Conservation (phyloP, 2,797 vertebrate species). For the Danio choprae region DNA sequence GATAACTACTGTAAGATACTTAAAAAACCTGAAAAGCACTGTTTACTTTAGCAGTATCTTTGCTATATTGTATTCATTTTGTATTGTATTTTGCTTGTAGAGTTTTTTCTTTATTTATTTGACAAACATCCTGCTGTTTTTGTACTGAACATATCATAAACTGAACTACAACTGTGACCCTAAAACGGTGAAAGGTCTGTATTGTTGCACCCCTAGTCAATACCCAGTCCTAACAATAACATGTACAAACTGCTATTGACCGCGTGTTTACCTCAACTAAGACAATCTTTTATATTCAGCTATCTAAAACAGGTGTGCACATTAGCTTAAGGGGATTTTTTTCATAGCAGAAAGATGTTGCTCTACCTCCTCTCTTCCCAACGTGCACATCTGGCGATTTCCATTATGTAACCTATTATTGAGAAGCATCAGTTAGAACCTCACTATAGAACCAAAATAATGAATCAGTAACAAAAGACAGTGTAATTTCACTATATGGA, state of each 20-base stretch:
- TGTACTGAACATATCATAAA: too few species aligned
- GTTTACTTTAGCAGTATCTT: too few species aligned
- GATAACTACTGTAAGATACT: too few species aligned
- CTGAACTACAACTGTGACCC: too few species aligned
- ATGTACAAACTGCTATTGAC: slow-evolving; percentile 1
- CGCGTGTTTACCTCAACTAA: slow-evolving; percentile 16
- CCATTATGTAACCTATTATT: slow-evolving; percentile 50
- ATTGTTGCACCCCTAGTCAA: too few species aligned
- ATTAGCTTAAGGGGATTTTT: slow-evolving; percentile 56
- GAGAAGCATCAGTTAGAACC: slow-evolving; percentile 26
- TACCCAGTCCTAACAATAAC: too few species aligned
- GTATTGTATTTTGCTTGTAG: too few species aligned
- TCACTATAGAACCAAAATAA: slow-evolving; percentile 7
- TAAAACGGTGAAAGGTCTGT: too few species aligned
- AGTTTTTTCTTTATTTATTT: too few species aligned
- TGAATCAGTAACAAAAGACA: neutral
- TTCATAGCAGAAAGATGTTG: slow-evolving; percentile 35
- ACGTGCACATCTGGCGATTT: slow-evolving; percentile 53
- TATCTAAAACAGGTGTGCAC: slow-evolving; percentile 59
- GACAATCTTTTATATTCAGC: slow-evolving; percentile 33
- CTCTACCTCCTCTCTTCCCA: neutral
- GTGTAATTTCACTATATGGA: neutral
- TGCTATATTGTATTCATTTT: too few species aligned
- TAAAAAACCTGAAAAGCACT: too few species aligned
- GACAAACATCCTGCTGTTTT: too few species aligned